These are phyloP conservation scores for Bombycilla garrulus DNA, from an alignment of 2,113 vertebrate genomes.

Conservation along the genomic window DNA sequence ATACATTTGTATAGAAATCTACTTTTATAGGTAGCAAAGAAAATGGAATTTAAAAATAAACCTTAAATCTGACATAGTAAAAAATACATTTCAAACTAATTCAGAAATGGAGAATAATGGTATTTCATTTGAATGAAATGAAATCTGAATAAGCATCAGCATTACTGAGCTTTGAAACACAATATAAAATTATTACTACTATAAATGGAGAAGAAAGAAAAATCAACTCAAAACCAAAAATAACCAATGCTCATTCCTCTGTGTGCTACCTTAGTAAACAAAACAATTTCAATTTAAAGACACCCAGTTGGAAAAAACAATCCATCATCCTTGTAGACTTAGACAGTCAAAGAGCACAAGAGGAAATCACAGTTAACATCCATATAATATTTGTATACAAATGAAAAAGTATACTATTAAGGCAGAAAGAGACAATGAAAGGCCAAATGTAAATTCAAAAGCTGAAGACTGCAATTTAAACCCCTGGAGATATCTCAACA, in stretches of 20 bases:
- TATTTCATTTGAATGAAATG: neutral
- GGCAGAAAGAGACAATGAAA: constrained; percentile 21
- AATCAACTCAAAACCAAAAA: neutral
- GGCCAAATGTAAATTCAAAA: constrained; percentile 41
- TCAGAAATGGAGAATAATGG: neutral
- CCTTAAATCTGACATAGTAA: neutral
- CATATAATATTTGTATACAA: neutral
- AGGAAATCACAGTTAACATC: neutral
- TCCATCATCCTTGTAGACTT: neutral
- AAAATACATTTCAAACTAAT: neutral
- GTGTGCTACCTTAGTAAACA: neutral
- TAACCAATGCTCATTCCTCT: neutral
- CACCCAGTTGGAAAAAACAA: neutral
- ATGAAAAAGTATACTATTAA: constrained; percentile 8
- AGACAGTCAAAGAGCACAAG: neutral
- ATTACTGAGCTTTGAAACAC: neutral
- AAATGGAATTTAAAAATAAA: neutral
- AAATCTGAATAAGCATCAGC: neutral
- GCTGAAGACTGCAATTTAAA: constrained; percentile 1
- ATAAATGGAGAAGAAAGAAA: neutral
- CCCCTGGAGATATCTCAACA: constrained; percentile 6
- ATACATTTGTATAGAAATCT: neutral
- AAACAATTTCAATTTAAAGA: neutral
- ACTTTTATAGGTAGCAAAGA: neutral
- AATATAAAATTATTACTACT: neutral